These are phyloP conservation scores for Mergus octosetaceus DNA, from an alignment of 2,797 vertebrate genomes.

Conservation along the genomic window DNA sequence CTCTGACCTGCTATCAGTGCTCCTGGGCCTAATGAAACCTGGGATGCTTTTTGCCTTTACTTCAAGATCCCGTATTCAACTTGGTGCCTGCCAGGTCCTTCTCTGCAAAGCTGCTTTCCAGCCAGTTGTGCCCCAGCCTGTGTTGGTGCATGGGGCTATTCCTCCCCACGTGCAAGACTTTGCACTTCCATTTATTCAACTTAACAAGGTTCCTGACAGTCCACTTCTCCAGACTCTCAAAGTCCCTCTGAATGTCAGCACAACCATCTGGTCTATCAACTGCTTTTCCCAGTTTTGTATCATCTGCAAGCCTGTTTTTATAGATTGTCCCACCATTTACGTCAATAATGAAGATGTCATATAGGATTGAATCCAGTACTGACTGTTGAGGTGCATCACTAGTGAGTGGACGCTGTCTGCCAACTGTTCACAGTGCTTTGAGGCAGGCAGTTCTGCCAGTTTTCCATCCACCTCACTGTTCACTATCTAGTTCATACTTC, in stretches of 20 bases:
- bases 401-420: neutral
- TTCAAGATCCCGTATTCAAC: neutral
- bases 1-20: neutral
- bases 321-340: fast-evolving
- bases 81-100: neutral
- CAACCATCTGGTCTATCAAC: neutral
- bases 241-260: too few relatives aligned
- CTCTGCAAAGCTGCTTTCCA: neutral
- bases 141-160: too few relatives aligned
- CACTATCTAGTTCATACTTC: neutral
- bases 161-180: neutral
- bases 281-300: neutral
- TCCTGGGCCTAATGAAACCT: neutral
- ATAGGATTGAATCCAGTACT: neutral
- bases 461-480: neutral
- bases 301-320: neutral
- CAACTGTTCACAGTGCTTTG: neutral
- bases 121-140: neutral
- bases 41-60: neutral
- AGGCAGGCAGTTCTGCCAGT: neutral
- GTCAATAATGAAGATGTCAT: neutral
- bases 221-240: too few relatives aligned
- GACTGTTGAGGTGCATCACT: too few relatives aligned
- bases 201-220: neutral
- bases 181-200: neutral